Conservation (phyloP, 2,797 vertebrate genomes). For the Silurus aristotelis region DNA sequence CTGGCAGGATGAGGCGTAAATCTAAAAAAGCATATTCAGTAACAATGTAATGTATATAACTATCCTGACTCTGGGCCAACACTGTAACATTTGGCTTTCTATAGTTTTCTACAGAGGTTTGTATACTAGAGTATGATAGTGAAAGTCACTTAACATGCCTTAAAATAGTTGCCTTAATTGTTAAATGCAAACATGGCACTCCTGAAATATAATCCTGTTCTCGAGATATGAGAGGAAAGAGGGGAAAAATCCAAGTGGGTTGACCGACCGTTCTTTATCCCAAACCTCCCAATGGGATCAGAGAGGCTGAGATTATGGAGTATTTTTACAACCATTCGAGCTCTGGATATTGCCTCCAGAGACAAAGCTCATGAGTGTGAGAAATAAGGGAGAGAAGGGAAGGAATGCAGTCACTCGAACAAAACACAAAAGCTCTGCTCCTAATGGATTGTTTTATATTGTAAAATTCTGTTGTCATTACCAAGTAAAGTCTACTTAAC, state of each 20-base stretch:
- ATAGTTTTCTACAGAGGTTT: background rate
- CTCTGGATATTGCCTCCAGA: slow-evolving; percentile 41
- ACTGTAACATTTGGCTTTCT: background rate
- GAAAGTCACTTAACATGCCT: background rate
- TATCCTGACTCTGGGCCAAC: background rate
- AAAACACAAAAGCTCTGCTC: background rate
- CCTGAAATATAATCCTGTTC: slow-evolving; percentile 16
- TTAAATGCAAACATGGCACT: background rate
- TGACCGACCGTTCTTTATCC: slow-evolving; percentile 17
- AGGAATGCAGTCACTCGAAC: slow-evolving; percentile 17
- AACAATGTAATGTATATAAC: background rate
- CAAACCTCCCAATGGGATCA: slow-evolving; percentile 41
- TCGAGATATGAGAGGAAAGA: slow-evolving; percentile 16
- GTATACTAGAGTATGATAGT: background rate
- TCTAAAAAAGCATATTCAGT: background rate
- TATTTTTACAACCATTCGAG: slow-evolving; percentile 47
- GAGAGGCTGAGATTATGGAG: slow-evolving; percentile 40
- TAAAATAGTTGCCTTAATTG: background rate
- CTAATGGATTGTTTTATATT: background rate
- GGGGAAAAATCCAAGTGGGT: background rate
- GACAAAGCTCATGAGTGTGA: slow-evolving; percentile 43
- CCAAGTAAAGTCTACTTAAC: background rate
- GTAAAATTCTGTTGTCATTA: background rate
- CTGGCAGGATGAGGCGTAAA: slow-evolving; percentile 24
- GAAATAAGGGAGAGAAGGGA: slow-evolving; percentile 21